Evolutionary conservation across 2,888 invertebrate genomes (phyloP), one percentile per base, ranked within the genome.

Genomic region (Ernsta delagoae): DNA sequence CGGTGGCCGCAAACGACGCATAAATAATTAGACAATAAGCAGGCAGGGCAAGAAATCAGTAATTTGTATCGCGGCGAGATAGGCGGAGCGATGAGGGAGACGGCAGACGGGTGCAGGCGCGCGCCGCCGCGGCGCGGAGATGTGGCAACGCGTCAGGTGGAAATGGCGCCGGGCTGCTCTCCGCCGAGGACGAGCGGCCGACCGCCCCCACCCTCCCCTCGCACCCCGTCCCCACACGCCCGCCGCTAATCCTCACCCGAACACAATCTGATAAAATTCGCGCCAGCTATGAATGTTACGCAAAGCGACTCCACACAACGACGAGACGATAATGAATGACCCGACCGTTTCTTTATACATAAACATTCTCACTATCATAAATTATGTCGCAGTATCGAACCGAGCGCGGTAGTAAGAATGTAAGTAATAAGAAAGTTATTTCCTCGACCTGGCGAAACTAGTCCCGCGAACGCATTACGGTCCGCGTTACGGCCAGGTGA

Each of bases 71-170:
- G 88, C 84, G 84, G 79, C 86, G 82, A 87, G 88, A 90, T 89
- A 89, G 89, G 90, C 87, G 89, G 88, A 87, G 88, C 86, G 83
- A 79, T 79, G 86, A 87, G 88, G 84, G 88, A 87, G 89, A 86
- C 83, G 87, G 75, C 70, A 71, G 76, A 72, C 76, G 79, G 88
- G 84, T 84, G 88, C 85, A 84, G 81, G 86, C 86, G 85, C 86
- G 89, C 88, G 90, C 88, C 87, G 84, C 79, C 82, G 83, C 80
- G 77, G 83, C 88, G 83, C 88, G 83, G 89, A 90, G 89, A 89
- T 90, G 89, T 89, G 88, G 89, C 91, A 88, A 89, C 92, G 91
- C 92, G 92, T 92, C 93, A 93, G 92, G 93, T 93, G 92, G 90
- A 90, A 90, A 89, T 87, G 88, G 89, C 90, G 89, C 88, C 86